phyloP scores from a whole-genome alignment of 2,888 invertebrate species.

The Notodromas monacha region DNA sequence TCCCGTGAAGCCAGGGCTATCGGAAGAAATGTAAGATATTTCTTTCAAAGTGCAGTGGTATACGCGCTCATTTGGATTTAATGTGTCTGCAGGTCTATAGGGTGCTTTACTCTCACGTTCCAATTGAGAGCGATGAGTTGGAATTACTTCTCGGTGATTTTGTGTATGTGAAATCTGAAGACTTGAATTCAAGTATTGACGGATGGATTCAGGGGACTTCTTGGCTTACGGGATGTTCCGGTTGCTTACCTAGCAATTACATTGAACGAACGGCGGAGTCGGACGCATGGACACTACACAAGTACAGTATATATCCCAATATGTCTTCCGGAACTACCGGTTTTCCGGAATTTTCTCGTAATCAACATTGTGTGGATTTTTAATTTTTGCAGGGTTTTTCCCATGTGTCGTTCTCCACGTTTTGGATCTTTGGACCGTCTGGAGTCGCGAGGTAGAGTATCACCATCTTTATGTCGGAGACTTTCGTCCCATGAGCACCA shows the following conservation, averaged over 20 bases:
- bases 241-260: constrained; percentile 45
- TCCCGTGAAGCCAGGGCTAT: constrained; percentile 44
- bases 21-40: constrained; percentile 25
- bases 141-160: constrained; percentile 55
- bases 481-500: no score
- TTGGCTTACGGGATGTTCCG: constrained; percentile 41
- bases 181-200: constrained; percentile 35
- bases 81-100: constrained; percentile 26
- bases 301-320: constrained; percentile 11
- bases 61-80: constrained; percentile 4
- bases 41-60: neutral
- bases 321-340: no score
- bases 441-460: neutral
- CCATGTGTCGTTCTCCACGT: constrained; percentile 5
- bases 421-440: constrained; percentile 2
- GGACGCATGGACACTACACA: constrained; percentile 64
- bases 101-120: constrained; percentile 40
- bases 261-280: constrained; percentile 53
- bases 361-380: no score
- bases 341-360: no score
- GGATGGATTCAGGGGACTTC: constrained; percentile 62
- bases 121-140: constrained; percentile 45
- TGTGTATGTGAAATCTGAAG: constrained; percentile 41
- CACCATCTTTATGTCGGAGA: neutral
- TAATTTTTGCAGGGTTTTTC: constrained; percentile 9